Percentiles rank a stretch among this genome's conserved stretches.
phyloP scores from a whole-genome alignment of 2,797 vertebrate species.

The Rhinoraja longicauda region DNA sequence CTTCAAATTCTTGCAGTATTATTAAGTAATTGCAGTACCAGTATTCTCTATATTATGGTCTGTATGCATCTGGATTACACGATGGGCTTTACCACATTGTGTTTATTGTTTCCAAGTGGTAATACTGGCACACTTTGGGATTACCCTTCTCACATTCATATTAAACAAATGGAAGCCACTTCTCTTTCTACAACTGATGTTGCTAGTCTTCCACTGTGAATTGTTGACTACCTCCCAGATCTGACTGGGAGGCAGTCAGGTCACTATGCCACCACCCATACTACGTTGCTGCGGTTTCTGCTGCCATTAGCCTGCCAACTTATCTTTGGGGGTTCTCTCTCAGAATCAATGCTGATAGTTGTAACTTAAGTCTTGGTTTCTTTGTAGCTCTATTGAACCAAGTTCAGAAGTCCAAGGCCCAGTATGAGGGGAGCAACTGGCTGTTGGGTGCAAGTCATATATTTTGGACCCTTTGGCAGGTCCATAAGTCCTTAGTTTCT shows the following conservation, averaged over 20 bases:
- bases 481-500: too few species aligned
- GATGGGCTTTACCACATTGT: too few species aligned
- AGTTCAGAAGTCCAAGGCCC: background rate
- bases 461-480: background rate
- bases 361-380: background rate
- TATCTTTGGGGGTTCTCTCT: background rate
- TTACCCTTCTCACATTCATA: background rate
- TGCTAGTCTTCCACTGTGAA: background rate
- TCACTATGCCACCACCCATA: too few species aligned
- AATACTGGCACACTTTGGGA: background rate
- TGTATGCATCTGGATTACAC: too few species aligned
- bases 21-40: too few species aligned
- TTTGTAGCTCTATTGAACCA: background rate
- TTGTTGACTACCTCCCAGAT: background rate
- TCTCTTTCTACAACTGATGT: background rate
- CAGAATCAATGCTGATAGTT: background rate
- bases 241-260: background rate
- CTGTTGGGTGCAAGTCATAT: background rate
- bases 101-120: background rate
- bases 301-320: background rate
- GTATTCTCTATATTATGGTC: too few species aligned
- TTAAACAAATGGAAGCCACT: background rate
- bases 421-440: background rate
- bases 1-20: too few species aligned
- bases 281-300: too few species aligned